These are phyloP conservation scores for Acanthopleura granulata DNA, from an alignment of 2,888 invertebrate genomes.

Conservation along the genomic window DNA sequence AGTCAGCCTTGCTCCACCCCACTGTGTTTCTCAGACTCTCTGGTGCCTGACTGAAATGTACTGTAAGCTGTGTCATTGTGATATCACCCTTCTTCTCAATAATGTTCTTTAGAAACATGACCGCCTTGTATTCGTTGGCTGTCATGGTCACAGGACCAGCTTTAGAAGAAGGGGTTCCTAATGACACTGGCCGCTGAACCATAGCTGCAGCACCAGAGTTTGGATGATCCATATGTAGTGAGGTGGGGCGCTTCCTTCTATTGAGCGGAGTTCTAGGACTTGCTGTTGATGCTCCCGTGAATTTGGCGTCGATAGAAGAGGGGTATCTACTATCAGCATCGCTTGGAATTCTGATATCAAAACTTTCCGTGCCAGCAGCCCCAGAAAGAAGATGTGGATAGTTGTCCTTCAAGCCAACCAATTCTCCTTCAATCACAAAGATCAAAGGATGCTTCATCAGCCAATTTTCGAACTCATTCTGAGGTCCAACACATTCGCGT, in stretches of 20 bases:
- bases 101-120: slow-evolving; percentile 68
- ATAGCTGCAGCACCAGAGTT: slow-evolving; percentile 3
- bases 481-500: slow-evolving; percentile 73
- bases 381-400: neutral
- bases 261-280: slow-evolving; percentile 3
- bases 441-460: slow-evolving; percentile 68
- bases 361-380: slow-evolving; percentile 21
- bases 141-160: slow-evolving; percentile 68
- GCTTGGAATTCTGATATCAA: neutral
- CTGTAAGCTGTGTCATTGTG: slow-evolving; percentile 60
- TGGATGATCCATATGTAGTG: slow-evolving; percentile 23
- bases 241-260: slow-evolving; percentile 17
- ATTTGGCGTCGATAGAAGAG: neutral
- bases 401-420: slow-evolving; percentile 65
- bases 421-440: slow-evolving; percentile 68
- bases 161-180: slow-evolving; percentile 23
- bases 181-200: neutral
- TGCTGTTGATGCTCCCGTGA: neutral
- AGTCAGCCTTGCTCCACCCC: slow-evolving; percentile 66
- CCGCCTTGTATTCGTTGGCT: slow-evolving; percentile 69
- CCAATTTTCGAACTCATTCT: slow-evolving; percentile 68
- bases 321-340: neutral
- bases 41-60: slow-evolving; percentile 64
- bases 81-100: slow-evolving; percentile 66
- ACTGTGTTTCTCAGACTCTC: slow-evolving; percentile 67